Conservation (phyloP, 2,113 vertebrate species). For the Ramphastos sulfuratus region DNA sequence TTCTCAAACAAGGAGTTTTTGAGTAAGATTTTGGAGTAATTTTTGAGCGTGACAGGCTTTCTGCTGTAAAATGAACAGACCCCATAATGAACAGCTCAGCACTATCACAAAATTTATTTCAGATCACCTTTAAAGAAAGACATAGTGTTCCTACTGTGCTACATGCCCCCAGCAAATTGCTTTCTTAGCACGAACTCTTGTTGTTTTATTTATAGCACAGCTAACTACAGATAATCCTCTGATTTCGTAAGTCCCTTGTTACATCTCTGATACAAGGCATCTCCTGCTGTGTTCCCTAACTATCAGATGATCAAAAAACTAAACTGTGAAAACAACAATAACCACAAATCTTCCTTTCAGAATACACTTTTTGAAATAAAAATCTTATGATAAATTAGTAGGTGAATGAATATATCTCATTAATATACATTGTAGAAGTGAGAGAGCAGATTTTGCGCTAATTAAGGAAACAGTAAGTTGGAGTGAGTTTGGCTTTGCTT, state of each 20-base stretch:
- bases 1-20: not conserved
- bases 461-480: slow-evolving; percentile 37
- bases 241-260: not conserved
- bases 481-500: slow-evolving; percentile 26
- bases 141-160: slow-evolving; percentile 36
- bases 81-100: slow-evolving; percentile 25
- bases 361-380: slow-evolving; percentile 35
- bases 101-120: slow-evolving; percentile 17
- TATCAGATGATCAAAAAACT: slow-evolving; percentile 42
- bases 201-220: slow-evolving; percentile 58
- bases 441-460: not conserved
- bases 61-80: not conserved
- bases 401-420: slow-evolving; percentile 15
- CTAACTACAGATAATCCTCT: slow-evolving; percentile 43
- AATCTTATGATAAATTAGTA: not conserved
- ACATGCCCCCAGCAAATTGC: slow-evolving; percentile 35
- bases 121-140: slow-evolving; percentile 53
- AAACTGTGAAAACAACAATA: not conserved
- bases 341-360: not conserved
- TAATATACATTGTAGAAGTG: not conserved
- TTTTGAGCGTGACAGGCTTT: not conserved
- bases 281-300: slow-evolving; percentile 34
- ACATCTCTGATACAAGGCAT: not conserved
- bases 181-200: slow-evolving; percentile 51
- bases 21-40: not conserved